Percentiles rank a stretch among this genome's conserved stretches.
Conservation (phyloP, 1,140 invertebrate species). For the Pseudomyrmex pallidus region DNA sequence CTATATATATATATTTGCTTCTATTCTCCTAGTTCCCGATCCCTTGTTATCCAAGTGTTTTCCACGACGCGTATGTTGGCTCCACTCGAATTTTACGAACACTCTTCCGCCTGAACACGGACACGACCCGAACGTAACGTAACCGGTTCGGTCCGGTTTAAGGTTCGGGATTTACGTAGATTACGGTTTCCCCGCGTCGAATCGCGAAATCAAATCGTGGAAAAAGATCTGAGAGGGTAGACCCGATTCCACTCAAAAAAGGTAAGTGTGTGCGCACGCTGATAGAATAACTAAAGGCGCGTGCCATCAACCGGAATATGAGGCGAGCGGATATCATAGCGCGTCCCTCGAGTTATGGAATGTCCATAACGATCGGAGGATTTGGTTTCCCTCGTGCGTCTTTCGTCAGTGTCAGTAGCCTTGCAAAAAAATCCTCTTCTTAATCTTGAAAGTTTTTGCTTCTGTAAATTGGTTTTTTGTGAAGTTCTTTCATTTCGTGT, state of each 20-base stretch:
- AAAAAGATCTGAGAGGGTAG: constrained; percentile 33
- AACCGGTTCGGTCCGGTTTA: constrained; percentile 38
- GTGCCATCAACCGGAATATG: constrained; percentile 10
- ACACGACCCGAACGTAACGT: background rate
- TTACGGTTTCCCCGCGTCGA: constrained; percentile 43
- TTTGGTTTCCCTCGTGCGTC: background rate
- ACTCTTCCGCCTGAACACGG: background rate
- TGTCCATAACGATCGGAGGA: background rate
- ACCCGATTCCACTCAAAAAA: constrained; percentile 17
- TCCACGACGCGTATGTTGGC: constrained; percentile 3
- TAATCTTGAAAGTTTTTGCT: constrained; percentile 5
- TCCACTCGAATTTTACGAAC: constrained; percentile 12
- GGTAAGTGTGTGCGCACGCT: constrained; percentile 8
- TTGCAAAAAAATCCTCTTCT: background rate
- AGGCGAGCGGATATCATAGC: constrained; percentile 22
- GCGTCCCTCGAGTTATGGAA: background rate
- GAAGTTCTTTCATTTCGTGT: too few species aligned
- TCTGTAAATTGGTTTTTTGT: background rate
- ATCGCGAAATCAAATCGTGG: constrained; percentile 49
- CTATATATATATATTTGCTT: background rate
- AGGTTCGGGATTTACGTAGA: constrained; percentile 64
- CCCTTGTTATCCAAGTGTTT: background rate
- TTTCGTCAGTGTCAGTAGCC: background rate
- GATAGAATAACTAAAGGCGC: constrained; percentile 47
- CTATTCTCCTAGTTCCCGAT: background rate